Percentiles rank a stretch among this genome's conserved stretches.
Conservation (phyloP, 2,888 invertebrate species). For the Dicycla oo region DNA sequence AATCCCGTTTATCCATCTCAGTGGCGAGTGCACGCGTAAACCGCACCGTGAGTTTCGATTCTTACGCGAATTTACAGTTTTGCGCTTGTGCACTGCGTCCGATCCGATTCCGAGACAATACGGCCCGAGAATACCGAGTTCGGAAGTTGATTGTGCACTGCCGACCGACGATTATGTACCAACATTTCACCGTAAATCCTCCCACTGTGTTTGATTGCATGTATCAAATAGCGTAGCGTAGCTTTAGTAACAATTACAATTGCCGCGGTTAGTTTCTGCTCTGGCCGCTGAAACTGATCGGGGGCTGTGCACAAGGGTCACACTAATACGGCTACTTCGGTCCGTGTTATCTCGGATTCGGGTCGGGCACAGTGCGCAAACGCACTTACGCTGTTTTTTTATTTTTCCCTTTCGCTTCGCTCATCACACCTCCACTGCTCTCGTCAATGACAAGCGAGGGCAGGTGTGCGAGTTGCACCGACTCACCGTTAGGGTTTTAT, state of each 20-base stretch:
- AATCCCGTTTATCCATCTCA: neutral
- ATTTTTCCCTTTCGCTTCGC: constrained; percentile 63
- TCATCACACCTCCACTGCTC: constrained; percentile 61
- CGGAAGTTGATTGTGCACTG: constrained; percentile 21
- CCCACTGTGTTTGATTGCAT: constrained; percentile 34
- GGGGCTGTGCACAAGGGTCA: constrained; percentile 16
- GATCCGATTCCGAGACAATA: constrained; percentile 56
- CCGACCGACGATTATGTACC: constrained; percentile 7
- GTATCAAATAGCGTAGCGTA: constrained; percentile 18
- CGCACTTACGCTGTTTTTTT: constrained; percentile 59
- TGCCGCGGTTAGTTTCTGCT: neutral
- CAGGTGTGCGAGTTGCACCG: constrained; percentile 62
- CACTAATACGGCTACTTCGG: constrained; percentile 23
- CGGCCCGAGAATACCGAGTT: constrained; percentile 27
- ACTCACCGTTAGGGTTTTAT: constrained; percentile 62
- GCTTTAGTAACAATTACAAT: neutral
- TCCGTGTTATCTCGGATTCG: constrained; percentile 48
- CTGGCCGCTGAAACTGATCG: constrained; percentile 13
- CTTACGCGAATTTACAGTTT: constrained; percentile 53
- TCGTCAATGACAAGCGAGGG: constrained; percentile 63
- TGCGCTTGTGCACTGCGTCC: constrained; percentile 57
- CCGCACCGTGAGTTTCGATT: constrained; percentile 26
- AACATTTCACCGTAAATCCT: constrained; percentile 4
- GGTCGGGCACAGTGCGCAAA: constrained; percentile 45
- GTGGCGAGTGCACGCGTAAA: constrained; percentile 30